Evolutionary conservation across 1,140 invertebrate species (phyloP), one percentile per base, ranked within the genome.

Genomic region (Caenorhabditis briggsae): DNA sequence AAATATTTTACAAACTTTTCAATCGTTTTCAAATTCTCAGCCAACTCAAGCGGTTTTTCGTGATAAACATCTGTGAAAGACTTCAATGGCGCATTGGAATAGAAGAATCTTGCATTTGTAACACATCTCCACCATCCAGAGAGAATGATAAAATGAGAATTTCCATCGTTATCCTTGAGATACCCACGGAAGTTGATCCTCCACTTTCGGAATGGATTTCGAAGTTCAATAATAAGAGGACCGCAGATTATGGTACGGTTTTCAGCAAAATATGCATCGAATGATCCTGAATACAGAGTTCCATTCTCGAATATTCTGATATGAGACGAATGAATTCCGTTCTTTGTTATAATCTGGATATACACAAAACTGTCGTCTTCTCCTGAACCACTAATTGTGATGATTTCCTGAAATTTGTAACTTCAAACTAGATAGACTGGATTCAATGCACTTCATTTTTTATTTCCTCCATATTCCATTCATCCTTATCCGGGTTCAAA

Each of bases 51-150:
- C 16, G 59, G 50, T 50, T 61, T 86, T 5, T 70, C 33, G 23
- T 8, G 55, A 25, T 59, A 50, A 50, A 82, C 16, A 14, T 70
- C 48, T n/a, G 9, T 61, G 74, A 82, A 82, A 7, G 55, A 7
- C 18, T 58, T 61, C n/a, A 83, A 50, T 33, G 33, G 55, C 2
- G 82, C 7, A 23, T 86, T 74, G 5, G 74, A 59, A 53, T 86
- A 82, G 46, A 82, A 82, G 56, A 59, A 86, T 82, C 82, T 25
- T 18, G 85, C 85, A 82, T 86, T 70, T 2, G 85, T 25, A 5
- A 70, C 70, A 83, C 64, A 33, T 82, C 55, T 82, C 85, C 85
- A 86, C 85, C 85, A 86, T 70, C 85, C 85, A 46, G 85, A 64
- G 7, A 86, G 25, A 55, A n/a, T 85, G 2, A 85, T 33, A 65